phyloP scores from a whole-genome alignment of 2,113 vertebrate genomes.

The Myrmecophaga tridactyla region DNA sequence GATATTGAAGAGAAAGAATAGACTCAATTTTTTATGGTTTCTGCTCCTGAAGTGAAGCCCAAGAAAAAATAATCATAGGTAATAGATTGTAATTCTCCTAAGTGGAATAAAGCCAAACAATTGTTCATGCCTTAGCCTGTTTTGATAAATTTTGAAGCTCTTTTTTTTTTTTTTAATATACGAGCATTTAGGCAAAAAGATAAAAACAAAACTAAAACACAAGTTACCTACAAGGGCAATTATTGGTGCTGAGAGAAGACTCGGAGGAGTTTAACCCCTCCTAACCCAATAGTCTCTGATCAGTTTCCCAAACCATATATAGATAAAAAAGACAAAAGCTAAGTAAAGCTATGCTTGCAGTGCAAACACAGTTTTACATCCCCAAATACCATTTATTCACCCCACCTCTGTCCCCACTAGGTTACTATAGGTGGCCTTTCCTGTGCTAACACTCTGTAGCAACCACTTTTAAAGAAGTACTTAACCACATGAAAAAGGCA shows the following conservation, averaged over 20 bases:
- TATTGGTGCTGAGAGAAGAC: not conserved
- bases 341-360: not conserved
- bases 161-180: not conserved
- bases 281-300: not conserved
- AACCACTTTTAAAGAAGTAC: not conserved
- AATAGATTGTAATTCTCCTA: not conserved
- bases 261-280: not conserved
- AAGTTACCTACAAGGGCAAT: not conserved
- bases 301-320: not conserved
- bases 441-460: not conserved
- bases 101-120: not conserved
- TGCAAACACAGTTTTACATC: not conserved
- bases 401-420: not conserved
- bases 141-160: not conserved
- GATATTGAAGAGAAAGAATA: not conserved
- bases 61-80: not conserved
- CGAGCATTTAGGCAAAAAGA: not conserved
- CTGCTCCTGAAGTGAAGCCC: not conserved
- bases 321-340: not conserved
- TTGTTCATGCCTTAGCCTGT: not conserved
- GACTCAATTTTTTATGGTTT: not conserved
- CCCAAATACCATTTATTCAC: not conserved
- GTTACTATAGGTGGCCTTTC: not conserved
- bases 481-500: not conserved
- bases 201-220: not conserved